A percentile compares a stretch with the other conserved stretches of the same genome.
phyloP scores from a whole-genome alignment of 2,888 invertebrate species.

The Eilema sororculum region DNA sequence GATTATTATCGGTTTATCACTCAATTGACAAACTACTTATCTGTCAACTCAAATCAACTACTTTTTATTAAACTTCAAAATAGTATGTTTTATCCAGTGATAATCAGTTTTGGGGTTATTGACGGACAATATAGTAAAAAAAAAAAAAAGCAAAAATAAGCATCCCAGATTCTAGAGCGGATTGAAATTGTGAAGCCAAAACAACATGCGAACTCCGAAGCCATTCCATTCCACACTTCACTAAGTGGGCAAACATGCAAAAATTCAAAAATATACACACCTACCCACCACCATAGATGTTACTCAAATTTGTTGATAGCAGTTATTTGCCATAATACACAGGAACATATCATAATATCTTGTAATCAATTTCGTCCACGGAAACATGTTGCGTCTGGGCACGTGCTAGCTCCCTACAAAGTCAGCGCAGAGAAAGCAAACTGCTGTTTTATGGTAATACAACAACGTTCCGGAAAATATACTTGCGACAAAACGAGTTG shows the following conservation, averaged over 20 bases:
- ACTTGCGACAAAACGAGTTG: conserved; percentile 84
- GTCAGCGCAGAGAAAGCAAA: conserved; percentile 71
- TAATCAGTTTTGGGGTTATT: no score
- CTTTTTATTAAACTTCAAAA: no score
- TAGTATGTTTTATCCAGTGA: no score
- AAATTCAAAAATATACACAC: no score
- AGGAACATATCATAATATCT: conserved; percentile 19
- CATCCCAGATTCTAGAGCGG: no score
- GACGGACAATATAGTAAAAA: no score
- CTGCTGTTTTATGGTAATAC: conserved; percentile 83
- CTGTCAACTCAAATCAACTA: background rate
- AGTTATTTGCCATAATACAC: conserved; percentile 3
- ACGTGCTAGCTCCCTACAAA: conserved; percentile 68
- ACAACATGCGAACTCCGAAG: no score
- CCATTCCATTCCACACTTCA: no score
- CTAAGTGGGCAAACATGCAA: no score
- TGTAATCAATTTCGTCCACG: conserved; percentile 46
- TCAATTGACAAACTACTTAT: background rate
- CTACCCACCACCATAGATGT: background rate
- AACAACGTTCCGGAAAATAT: conserved; percentile 76
- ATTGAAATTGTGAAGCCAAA: no score
- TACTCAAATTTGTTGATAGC: background rate
- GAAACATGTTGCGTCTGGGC: conserved; percentile 55
- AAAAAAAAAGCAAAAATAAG: no score
- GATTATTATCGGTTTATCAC: background rate